Evolutionary conservation across 2,797 vertebrate species (phyloP), one percentile per base, ranked within the genome.

Genomic region (Capromys pilorides): DNA sequence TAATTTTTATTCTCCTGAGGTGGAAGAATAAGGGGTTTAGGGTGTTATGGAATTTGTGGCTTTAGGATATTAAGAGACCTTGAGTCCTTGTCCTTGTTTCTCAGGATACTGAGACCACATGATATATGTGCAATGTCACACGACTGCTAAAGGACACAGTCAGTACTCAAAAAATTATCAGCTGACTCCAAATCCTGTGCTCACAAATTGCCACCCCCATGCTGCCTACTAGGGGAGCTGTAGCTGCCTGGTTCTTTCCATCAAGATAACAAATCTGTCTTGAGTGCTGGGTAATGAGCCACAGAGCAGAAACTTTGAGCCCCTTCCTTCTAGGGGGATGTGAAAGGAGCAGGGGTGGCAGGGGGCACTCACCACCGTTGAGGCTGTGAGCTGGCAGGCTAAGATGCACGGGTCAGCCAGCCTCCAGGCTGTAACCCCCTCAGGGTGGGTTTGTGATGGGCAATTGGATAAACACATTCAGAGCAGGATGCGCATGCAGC

Each of bases 391-490:
- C 77, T 90, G 84, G 83, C 64, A 90, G 85, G 81, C 71, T 83
- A 84, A 95, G 85, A 82, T 89, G 86, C 85, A 83, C 0, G 3
- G 80, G 88, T 93, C 10, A 19, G 69, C 73, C 67, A 75, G 66
- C 88, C 77, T 59, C 33, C 36, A 6, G 12, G 24, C 57, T 31
- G 10, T 31, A 59, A 31, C 2, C 80, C 24, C 41, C 18, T 36
- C 41, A 79, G 83, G 69, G 78, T 6, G 7, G 94, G 81, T 84
- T 78, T 87, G 64, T 77, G 91, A 84, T 49, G n/a, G 89, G 95
- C 85, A 97, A 97, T 2, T 67, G 88, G 78, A 96, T 96, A 96
- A 97, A 96, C 85, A 93, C 67, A 94, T 94, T 97, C 12, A 0
- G 80, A 93, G 91, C 66, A 96, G 89, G 39, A 92, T 64, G 77